phyloP scores from a whole-genome alignment of 2,888 invertebrate species.

The Temnothorax unifasciatus region DNA sequence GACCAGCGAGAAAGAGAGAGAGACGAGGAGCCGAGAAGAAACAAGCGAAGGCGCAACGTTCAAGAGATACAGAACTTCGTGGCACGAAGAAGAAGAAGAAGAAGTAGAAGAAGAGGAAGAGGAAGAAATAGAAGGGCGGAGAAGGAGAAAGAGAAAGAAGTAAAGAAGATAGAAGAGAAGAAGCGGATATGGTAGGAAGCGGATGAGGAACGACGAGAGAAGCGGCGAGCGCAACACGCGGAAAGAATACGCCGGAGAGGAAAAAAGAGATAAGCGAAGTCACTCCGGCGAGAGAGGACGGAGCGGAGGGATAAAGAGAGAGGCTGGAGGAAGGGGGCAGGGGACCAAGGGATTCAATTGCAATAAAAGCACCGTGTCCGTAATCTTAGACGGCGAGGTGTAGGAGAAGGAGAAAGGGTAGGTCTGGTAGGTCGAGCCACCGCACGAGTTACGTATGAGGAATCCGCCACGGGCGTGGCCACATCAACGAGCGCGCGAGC shows the following conservation, averaged over 20 bases:
- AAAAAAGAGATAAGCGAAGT: neutral
- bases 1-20: slow-evolving; percentile 3
- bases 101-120: slow-evolving; percentile 47
- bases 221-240: slow-evolving; percentile 65
- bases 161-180: slow-evolving; percentile 43
- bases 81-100: slow-evolving; percentile 58
- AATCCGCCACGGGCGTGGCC: slow-evolving; percentile 86
- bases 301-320: slow-evolving; percentile 33
- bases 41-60: slow-evolving; percentile 29
- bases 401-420: slow-evolving; percentile 79
- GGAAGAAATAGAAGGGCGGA: slow-evolving; percentile 2
- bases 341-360: slow-evolving; percentile 83
- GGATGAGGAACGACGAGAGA: slow-evolving; percentile 51
- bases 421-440: slow-evolving; percentile 86
- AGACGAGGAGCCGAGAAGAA: slow-evolving; percentile 23
- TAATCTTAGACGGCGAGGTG: slow-evolving; percentile 81
- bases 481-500: slow-evolving; percentile 82
- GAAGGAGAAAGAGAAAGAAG: slow-evolving; percentile 12
- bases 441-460: slow-evolving; percentile 86
- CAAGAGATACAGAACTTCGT: slow-evolving; percentile 29
- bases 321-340: slow-evolving; percentile 30
- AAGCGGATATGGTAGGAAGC: slow-evolving; percentile 22
- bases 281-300: neutral
- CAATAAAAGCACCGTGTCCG: slow-evolving; percentile 84
- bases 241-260: slow-evolving; percentile 61